Conservation (phyloP, 2,888 invertebrate species). For the Pollenia griseotomentosa region DNA sequence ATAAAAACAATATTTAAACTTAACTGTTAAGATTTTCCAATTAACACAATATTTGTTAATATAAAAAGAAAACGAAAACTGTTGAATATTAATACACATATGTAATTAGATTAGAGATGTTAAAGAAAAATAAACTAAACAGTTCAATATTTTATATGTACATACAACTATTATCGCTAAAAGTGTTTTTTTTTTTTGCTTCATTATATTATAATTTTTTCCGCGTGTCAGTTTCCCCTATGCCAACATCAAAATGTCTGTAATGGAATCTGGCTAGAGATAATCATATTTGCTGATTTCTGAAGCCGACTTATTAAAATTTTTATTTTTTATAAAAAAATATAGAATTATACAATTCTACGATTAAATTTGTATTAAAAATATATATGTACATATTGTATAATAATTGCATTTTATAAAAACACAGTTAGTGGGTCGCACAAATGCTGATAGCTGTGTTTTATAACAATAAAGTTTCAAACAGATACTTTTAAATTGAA, state of each 20-base stretch:
- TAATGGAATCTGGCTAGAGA: background rate
- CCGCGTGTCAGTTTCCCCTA: background rate
- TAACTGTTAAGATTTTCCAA: too few species aligned
- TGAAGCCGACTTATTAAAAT: conserved; percentile 13
- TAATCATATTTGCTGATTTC: background rate
- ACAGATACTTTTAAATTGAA: conserved; percentile 1
- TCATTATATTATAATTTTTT: background rate
- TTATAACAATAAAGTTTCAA: background rate
- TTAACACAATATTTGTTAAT: too few species aligned
- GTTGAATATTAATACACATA: too few species aligned
- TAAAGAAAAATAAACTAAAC: too few species aligned
- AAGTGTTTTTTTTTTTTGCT: conserved; percentile 1
- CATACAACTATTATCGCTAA: too few species aligned
- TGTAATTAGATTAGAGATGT: too few species aligned
- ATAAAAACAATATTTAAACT: too few species aligned
- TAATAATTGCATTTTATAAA: background rate
- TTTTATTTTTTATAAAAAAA: background rate
- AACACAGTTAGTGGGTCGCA: conserved; percentile 25
- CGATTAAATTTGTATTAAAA: background rate
- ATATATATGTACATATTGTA: background rate
- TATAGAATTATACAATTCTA: too few species aligned
- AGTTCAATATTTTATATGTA: too few species aligned
- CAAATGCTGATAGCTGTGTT: conserved; percentile 7
- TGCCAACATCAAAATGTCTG: conserved; percentile 9
- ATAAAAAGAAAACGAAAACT: too few species aligned